Percentiles rank a stretch among this genome's conserved stretches.
phyloP scores from a whole-genome alignment of 2,113 vertebrate species.

The Sisor rabdophorus region DNA sequence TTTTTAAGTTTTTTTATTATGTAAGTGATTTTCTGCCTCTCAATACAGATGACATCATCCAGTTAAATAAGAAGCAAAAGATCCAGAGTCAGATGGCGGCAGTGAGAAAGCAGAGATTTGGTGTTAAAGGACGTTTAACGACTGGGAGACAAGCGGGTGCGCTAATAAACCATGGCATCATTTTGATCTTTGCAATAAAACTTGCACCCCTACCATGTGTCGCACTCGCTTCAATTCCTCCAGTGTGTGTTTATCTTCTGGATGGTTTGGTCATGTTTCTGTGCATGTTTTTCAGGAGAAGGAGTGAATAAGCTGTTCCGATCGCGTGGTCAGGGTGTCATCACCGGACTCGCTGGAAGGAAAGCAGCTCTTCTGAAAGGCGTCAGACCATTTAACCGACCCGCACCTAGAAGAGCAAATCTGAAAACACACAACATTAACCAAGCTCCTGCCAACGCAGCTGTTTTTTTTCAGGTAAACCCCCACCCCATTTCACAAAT shows the following conservation, averaged over 20 bases:
- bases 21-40: no score
- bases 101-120: slow-evolving; percentile 52
- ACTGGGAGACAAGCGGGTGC: slow-evolving; percentile 70
- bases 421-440: background rate
- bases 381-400: slow-evolving; percentile 78
- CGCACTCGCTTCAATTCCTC: background rate
- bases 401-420: slow-evolving; percentile 31
- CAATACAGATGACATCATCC: slow-evolving; percentile 89
- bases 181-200: background rate
- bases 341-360: slow-evolving; percentile 84
- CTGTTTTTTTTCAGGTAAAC: slow-evolving; percentile 76
- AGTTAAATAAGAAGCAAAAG: slow-evolving; percentile 85
- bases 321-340: slow-evolving; percentile 79
- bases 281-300: slow-evolving; percentile 60
- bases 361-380: slow-evolving; percentile 75
- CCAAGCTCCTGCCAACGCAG: slow-evolving; percentile 67
- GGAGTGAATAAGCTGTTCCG: slow-evolving; percentile 69
- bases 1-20: slow-evolving; percentile 19
- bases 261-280: background rate
- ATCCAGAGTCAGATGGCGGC: slow-evolving; percentile 65
- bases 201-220: background rate
- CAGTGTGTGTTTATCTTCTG: background rate
- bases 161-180: slow-evolving; percentile 57
- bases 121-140: slow-evolving; percentile 69
- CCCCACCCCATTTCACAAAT: no score